Base-by-base conservation (phyloP, 2,888 invertebrate species). In the Mechanitis mazaeus region DNA sequence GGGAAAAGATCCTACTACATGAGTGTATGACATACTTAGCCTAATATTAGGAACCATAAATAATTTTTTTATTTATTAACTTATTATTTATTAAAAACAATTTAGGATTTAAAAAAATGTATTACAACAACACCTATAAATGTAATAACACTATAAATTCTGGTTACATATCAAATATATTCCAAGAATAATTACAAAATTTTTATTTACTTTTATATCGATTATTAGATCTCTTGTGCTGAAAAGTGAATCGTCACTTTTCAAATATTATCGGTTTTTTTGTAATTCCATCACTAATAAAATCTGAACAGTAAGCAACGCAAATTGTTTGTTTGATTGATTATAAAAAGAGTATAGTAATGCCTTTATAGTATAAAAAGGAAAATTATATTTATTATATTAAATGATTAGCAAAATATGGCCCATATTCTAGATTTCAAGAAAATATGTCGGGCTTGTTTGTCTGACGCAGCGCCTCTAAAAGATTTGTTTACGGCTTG, bases 401-500 rank as follows among this genome's bases (percentile, higher is more conserved):
- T 63, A 50, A 33, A 20, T 38, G 42, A 11, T 45, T 20, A 50
- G 56, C 42, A 42, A 31, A 68, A 63, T 64, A 82, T 85, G 84
- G 74, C 76, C 45, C 73, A 74, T 60, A 67, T 70, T 59, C 71
- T 86, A 64, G 84, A 88, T 72, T 83, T 86, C 59, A 79, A 75
- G 58, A 85, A 81, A 72, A 78, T 89, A 69, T 91, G 91, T 67
- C 80, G 91, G 38, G 83, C 85, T 60, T 91, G 91, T 76, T 75
- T 91, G 64, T 77, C 83, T 3, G 83, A 83, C 47, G 72, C 75
- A 3, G 85, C 82, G n/a, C 83, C 85, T n/a, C 73, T 89, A 70
- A 86, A 81, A 65, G 83, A 87, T 64, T 76, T 91, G 66, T 86
- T 88, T 77, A 72, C 77, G 59, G 80, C 83, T 60, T 86, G 86